phyloP scores from a whole-genome alignment of 2,888 invertebrate species.

The Pardosa pseudoannulata region DNA sequence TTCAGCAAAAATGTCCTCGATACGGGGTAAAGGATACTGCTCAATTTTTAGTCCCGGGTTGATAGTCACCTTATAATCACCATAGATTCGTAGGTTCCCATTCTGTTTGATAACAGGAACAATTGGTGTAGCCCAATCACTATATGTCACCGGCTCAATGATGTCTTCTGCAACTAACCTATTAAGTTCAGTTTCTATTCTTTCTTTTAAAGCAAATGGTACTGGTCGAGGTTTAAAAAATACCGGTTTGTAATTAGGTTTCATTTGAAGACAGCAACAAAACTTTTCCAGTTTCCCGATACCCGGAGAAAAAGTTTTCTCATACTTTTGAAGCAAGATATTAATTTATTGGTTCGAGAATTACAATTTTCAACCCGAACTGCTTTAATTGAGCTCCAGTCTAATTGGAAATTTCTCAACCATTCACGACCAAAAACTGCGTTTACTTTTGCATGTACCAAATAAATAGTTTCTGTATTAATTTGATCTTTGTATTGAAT shows the following conservation, averaged over 20 bases:
- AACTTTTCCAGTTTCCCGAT: slow-evolving; percentile 47
- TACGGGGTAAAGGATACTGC: slow-evolving; percentile 75
- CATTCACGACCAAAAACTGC: slow-evolving; percentile 46
- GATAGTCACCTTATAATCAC: slow-evolving; percentile 76
- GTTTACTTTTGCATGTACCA: slow-evolving; percentile 45
- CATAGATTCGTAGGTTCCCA: slow-evolving; percentile 75
- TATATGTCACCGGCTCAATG: slow-evolving; percentile 42
- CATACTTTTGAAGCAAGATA: too few species aligned
- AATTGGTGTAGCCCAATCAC: slow-evolving; percentile 47
- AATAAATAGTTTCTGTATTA: slow-evolving; percentile 40
- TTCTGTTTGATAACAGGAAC: slow-evolving; percentile 45
- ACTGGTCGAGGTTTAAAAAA: slow-evolving; percentile 36
- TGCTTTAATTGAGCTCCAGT: slow-evolving; percentile 46
- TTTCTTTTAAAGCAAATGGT: slow-evolving; percentile 50
- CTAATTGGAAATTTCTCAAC: slow-evolving; percentile 36
- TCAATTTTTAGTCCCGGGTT: slow-evolving; percentile 75
- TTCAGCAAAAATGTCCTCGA: slow-evolving; percentile 75
- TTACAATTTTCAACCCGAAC: slow-evolving; percentile 49
- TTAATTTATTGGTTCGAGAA: slow-evolving; percentile 47
- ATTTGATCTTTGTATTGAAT: slow-evolving; percentile 43
- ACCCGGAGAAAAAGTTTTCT: slow-evolving; percentile 47
- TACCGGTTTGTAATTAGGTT: slow-evolving; percentile 9
- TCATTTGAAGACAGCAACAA: slow-evolving; percentile 31
- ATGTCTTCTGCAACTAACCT: slow-evolving; percentile 46
- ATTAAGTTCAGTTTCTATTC: slow-evolving; percentile 42